Percentiles rank a stretch among this genome's conserved stretches.
Evolutionary conservation across 1,140 invertebrate genomes (phyloP).

Genomic region (Ctenoplectra terminalis): DNA sequence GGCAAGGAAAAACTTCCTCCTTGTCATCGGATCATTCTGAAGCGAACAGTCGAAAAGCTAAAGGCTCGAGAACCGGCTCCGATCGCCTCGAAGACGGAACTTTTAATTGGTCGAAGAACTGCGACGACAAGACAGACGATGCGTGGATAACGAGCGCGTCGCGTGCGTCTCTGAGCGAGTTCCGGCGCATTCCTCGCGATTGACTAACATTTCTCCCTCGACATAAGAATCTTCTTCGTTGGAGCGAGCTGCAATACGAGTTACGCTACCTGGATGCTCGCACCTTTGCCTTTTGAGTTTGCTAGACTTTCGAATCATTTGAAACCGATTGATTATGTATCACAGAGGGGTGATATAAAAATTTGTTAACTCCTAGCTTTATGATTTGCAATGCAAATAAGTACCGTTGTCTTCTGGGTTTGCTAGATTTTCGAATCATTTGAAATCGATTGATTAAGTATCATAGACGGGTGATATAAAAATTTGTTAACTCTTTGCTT

Average conservation of each 20-base stretch:
- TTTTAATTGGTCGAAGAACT: conserved; percentile 39
- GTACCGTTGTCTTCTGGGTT: not conserved
- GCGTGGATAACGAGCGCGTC: conserved; percentile 38
- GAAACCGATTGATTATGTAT: not conserved
- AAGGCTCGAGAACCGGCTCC: not conserved
- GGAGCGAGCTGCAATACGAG: not conserved
- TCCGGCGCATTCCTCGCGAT: conserved; percentile 6
- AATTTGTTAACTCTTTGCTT: not conserved
- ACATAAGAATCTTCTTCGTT: not conserved
- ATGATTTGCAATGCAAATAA: no score
- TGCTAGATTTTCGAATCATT: not conserved
- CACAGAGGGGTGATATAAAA: not conserved
- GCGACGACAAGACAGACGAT: conserved; percentile 22
- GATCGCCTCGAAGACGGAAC: conserved; percentile 25
- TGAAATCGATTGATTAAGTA: not conserved
- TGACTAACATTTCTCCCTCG: not conserved
- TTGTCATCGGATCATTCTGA: conserved; percentile 37
- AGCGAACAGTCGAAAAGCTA: not conserved
- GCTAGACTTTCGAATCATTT: not conserved
- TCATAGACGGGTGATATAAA: not conserved
- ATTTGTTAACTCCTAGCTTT: not conserved
- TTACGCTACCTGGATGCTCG: not conserved
- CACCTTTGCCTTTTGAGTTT: not conserved
- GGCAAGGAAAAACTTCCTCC: conserved; percentile 24
- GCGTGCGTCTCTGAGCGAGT: not conserved